phyloP scores from a whole-genome alignment of 2,797 vertebrate species.

The Lycodopsis pacificus region DNA sequence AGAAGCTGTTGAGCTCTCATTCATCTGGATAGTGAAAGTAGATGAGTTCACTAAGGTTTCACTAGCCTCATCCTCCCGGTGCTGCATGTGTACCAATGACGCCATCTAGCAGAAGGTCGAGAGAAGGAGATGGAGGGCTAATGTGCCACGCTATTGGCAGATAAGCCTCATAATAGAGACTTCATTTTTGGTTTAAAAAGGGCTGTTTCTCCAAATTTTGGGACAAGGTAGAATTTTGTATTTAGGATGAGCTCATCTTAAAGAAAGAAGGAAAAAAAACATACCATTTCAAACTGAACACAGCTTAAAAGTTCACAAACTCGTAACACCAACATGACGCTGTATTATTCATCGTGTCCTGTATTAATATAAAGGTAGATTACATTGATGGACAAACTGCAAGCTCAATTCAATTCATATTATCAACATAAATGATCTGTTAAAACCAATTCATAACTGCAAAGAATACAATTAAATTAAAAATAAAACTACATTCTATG shows the following conservation, averaged over 20 bases:
- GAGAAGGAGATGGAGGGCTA: background rate
- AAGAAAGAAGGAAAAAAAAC: background rate
- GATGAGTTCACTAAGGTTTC: background rate
- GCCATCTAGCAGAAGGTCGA: slow-evolving; percentile 64
- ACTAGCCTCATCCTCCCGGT: background rate
- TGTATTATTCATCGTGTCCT: background rate
- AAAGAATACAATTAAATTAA: background rate
- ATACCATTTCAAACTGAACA: background rate
- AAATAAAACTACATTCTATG: background rate
- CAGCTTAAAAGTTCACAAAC: background rate
- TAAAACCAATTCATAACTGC: background rate
- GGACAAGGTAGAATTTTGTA: background rate
- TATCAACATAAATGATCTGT: background rate
- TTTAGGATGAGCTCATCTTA: background rate
- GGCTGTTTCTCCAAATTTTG: background rate
- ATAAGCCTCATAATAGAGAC: background rate
- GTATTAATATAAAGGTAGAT: background rate
- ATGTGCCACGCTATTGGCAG: background rate
- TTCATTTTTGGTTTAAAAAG: background rate
- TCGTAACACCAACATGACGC: background rate
- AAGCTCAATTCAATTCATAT: background rate
- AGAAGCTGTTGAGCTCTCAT: background rate
- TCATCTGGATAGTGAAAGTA: slow-evolving; percentile 20
- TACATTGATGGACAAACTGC: background rate
- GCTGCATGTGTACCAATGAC: slow-evolving; percentile 19